Evolutionary conservation across 2,888 invertebrate species (phyloP).

Genomic region (Pristionchus entomophagus): DNA sequence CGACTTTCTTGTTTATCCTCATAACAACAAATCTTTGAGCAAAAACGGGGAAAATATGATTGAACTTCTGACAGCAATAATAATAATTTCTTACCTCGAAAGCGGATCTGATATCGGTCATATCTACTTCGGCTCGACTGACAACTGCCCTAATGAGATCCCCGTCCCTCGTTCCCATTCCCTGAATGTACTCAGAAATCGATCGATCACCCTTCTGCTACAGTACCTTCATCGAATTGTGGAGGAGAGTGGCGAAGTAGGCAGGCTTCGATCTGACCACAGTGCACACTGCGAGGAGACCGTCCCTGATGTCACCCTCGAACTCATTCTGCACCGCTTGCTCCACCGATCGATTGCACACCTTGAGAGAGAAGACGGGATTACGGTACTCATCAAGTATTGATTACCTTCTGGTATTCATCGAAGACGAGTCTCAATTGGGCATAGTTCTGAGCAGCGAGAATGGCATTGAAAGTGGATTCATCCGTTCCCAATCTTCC

Average conservation of each 20-base stretch:
- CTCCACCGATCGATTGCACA: constrained; percentile 76
- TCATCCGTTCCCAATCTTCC: constrained; percentile 81
- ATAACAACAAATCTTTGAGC: background rate
- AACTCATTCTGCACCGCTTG: constrained; percentile 75
- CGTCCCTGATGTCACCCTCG: constrained; percentile 76
- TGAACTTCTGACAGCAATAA: no score
- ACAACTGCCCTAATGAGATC: constrained; percentile 75
- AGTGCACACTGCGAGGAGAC: constrained; percentile 74
- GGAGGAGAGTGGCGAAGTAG: constrained; percentile 68
- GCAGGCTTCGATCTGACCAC: constrained; percentile 69
- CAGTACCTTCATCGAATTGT: constrained; percentile 70
- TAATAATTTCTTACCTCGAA: constrained; percentile 82
- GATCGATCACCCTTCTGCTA: background rate
- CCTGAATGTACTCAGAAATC: constrained; percentile 51
- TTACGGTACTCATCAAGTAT: background rate
- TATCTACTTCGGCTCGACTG: constrained; percentile 80
- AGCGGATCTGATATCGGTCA: constrained; percentile 87
- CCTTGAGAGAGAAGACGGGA: constrained; percentile 42
- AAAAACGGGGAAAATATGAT: background rate
- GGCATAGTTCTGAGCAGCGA: constrained; percentile 77
- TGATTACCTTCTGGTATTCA: constrained; percentile 76
- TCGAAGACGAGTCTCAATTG: constrained; percentile 76
- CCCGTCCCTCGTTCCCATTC: constrained; percentile 74
- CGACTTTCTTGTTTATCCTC: no score
- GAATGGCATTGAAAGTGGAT: constrained; percentile 72